Percentiles rank a stretch among this genome's conserved stretches.
Conservation (phyloP, 1,140 invertebrate species). For the Sycobia sp. region DNA sequence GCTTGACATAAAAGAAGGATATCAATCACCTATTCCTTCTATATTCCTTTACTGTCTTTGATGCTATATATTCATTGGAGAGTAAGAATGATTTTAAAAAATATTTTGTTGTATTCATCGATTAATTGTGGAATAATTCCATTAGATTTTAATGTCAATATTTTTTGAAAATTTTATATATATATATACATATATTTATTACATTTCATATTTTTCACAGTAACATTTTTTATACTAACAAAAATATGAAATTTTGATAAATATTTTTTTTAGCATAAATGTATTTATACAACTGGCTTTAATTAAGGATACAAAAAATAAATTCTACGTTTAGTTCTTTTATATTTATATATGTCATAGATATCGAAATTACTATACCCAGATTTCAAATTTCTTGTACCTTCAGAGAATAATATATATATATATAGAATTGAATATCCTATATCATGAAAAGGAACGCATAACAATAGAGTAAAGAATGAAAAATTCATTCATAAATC, state of each 20-base stretch:
- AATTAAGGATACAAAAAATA: slow-evolving; percentile 5
- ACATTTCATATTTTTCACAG: too few relatives aligned
- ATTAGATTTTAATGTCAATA: too few relatives aligned
- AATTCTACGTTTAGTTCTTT: slow-evolving; percentile 12
- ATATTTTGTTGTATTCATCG: too few relatives aligned
- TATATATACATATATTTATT: too few relatives aligned
- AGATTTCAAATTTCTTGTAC: slow-evolving; percentile 23
- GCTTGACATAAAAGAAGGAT: too few relatives aligned
- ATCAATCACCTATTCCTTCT: too few relatives aligned
- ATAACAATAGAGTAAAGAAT: slow-evolving; percentile 25
- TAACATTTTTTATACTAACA: too few relatives aligned
- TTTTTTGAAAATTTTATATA: too few relatives aligned
- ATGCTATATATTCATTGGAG: too few relatives aligned
- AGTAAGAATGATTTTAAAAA: too few relatives aligned
- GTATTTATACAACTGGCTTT: slow-evolving; percentile 2
- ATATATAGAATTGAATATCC: slow-evolving; percentile 28
- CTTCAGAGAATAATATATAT: slow-evolving; percentile 20
- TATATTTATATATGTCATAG: slow-evolving; percentile 4
- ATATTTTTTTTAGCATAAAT: slow-evolving; percentile 2
- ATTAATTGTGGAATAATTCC: too few relatives aligned
- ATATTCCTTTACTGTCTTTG: too few relatives aligned
- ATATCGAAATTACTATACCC: slow-evolving; percentile 28
- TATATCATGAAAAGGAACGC: slow-evolving; percentile 16
- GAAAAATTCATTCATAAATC: slow-evolving; percentile 30
- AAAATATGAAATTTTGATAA: slow-evolving; percentile 11